Percentiles rank a stretch among this genome's conserved stretches.
Conservation (phyloP, 2,888 invertebrate species). For the Epinotia brunnichana region DNA sequence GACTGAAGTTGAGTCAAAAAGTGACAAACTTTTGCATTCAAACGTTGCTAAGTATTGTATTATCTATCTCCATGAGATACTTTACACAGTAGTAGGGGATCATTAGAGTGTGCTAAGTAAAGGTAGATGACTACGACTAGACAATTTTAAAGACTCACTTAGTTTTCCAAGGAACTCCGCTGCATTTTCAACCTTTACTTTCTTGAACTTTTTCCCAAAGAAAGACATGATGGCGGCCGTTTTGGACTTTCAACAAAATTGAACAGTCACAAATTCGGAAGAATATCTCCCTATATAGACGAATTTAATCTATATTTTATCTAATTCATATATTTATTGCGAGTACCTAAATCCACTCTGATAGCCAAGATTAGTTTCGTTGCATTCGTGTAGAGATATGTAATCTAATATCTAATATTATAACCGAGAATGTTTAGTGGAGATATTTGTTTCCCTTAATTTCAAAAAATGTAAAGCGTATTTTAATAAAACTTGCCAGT, state of each 20-base stretch:
- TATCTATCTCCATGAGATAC: no score
- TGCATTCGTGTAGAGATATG: neutral
- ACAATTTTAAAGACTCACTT: constrained; percentile 38
- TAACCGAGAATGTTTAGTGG: no score
- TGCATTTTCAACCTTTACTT: constrained; percentile 44
- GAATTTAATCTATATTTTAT: neutral
- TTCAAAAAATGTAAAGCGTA: no score
- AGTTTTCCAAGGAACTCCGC: constrained; percentile 44
- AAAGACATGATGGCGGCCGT: constrained; percentile 46
- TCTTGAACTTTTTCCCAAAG: constrained; percentile 47
- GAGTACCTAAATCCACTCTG: neutral
- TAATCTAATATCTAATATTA: no score
- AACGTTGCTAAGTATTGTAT: no score
- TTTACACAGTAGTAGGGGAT: no score
- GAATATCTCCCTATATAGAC: constrained; percentile 24
- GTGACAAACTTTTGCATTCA: no score
- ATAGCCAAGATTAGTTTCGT: constrained; percentile 3
- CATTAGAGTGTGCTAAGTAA: no score
- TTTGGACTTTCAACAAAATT: neutral
- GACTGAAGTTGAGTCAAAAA: no score
- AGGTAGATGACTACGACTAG: neutral
- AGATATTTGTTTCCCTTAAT: no score
- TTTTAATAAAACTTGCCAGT: no score
- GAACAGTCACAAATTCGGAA: neutral
- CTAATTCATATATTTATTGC: no score